Evolutionary conservation across 1,140 invertebrate species (phyloP).

Genomic region (Drosophila leontia): DNA sequence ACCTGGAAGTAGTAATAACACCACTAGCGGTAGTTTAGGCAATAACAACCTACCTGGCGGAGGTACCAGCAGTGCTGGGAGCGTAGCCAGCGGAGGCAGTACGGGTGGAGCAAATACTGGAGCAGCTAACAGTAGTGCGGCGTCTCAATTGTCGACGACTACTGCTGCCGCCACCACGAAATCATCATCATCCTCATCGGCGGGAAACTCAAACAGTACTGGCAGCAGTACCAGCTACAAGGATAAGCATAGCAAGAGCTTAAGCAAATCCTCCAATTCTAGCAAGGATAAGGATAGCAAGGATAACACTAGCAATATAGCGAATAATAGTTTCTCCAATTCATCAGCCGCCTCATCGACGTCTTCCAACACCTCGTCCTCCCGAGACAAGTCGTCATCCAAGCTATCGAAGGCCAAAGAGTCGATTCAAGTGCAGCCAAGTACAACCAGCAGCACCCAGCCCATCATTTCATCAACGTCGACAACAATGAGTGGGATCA

Average conservation of each 20-base stretch:
- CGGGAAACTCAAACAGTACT: constrained; percentile 40
- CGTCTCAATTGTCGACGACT: constrained; percentile 7
- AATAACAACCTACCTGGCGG: constrained; percentile 38
- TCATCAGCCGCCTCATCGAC: constrained; percentile 63
- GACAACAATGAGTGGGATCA: constrained; percentile 24
- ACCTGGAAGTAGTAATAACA: constrained; percentile 29
- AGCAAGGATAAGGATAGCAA: constrained; percentile 83
- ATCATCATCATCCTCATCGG: constrained; percentile 46
- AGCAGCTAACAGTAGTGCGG: constrained; percentile 5
- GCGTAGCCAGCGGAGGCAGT: constrained; percentile 1
- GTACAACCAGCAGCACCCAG: constrained; percentile 41
- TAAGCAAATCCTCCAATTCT: constrained; percentile 72
- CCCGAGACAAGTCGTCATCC: constrained; percentile 75
- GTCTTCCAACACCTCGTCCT: constrained; percentile 70
- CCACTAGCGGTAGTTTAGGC: constrained; percentile 14
- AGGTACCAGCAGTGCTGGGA: constrained; percentile 17
- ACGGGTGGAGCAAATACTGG: constrained; percentile 1
- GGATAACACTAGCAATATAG: constrained; percentile 29
- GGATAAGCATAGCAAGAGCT: constrained; percentile 80
- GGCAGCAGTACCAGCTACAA: constrained; percentile 61
- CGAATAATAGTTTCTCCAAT: constrained; percentile 67
- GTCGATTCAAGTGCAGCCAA: constrained; percentile 23
- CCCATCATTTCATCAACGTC: constrained; percentile 19
- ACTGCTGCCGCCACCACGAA: constrained; percentile 16
- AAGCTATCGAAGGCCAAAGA: constrained; percentile 83